Base-by-base conservation (phyloP, 1,140 invertebrate species). In the Neocloeon triangulifer region DNA sequence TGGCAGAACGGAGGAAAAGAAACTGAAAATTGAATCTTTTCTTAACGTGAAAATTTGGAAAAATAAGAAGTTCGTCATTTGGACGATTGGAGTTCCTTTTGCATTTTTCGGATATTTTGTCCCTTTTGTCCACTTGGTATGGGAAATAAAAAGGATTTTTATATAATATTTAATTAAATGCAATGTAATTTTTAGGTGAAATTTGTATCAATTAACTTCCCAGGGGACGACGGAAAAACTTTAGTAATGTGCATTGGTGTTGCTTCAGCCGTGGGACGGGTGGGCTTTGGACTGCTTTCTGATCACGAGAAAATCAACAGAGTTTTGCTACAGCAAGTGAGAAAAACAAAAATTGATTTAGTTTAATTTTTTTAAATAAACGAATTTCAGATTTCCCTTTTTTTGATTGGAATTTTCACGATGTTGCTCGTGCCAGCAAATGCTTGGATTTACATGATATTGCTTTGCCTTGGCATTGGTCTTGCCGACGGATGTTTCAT, bases 401-500 rank as follows among this genome's bases (percentile, higher is more conserved):
- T 80, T 8, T 66, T 69, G 33, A 81, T 92, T 39, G 88, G 88
- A 1, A 39, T 68, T 4, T 47, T 80, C 0, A 88, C 82, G 1
- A 70, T 88, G 53, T 52, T 80, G 4, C 57, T 92, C 25, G 27
- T 29, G 10, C 56, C 69, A 26, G 55, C 61, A 1, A 66, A 69
- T 0, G 56, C 50, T 23, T 89, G 77, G 48, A 40, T 41, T 1
- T 39, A 73, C 9, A 54, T 91, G 1, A 53, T 88, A 0, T 49
- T 61, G 1, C 69, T 88, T 28, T 62, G 67, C 13, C 52, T 89
- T 8, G 53, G 66, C 1, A 78, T 92, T 71, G 86, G 88, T 1
- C 47, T 92, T 4, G 86, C 85, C 43, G 88, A 94, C 50, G 88
- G 88, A 19, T 84, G 81, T 39, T 91, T 94, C 44, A 84, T 94